Conservation (phyloP, 2,888 invertebrate genomes). For the Habroteleia sp. region DNA sequence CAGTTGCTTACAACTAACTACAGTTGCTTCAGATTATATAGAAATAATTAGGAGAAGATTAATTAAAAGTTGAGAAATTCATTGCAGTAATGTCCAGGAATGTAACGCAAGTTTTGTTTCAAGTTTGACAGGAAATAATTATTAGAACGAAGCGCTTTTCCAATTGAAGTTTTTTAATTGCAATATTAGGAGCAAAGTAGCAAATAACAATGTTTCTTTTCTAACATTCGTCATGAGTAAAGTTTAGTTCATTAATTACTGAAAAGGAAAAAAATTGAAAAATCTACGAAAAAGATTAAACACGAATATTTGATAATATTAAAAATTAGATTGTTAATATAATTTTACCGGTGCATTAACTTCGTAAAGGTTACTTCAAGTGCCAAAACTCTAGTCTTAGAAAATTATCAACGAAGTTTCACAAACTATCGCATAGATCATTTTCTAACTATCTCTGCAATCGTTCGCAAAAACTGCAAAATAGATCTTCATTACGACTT, state of each 20-base stretch:
- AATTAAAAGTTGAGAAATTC: too few species aligned
- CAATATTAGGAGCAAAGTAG: conserved; percentile 12
- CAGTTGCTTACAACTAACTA: too few species aligned
- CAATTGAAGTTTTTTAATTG: conserved; percentile 23
- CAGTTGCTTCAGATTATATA: too few species aligned
- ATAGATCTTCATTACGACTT: conserved; percentile 12
- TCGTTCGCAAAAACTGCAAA: conserved; percentile 11
- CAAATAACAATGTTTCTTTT: too few species aligned
- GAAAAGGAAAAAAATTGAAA: too few species aligned
- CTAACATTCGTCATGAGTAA: too few species aligned
- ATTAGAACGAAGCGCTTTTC: conserved; percentile 12
- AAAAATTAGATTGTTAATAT: conserved; percentile 11
- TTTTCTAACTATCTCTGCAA: conserved; percentile 29
- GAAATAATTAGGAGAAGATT: too few species aligned
- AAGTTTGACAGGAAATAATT: neutral
- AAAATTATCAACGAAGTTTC: conserved; percentile 36
- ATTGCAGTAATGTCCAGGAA: too few species aligned
- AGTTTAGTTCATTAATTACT: too few species aligned
- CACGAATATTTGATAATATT: too few species aligned
- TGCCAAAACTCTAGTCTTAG: conserved; percentile 34
- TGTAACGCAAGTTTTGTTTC: too few species aligned
- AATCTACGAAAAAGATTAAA: too few species aligned
- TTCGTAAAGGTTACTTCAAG: conserved; percentile 31
- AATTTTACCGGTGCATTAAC: conserved; percentile 32
- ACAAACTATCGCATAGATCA: conserved; percentile 31